These are phyloP conservation scores for Leistus spinibarbis DNA, from an alignment of 2,888 invertebrate species.

Conservation along the genomic window DNA sequence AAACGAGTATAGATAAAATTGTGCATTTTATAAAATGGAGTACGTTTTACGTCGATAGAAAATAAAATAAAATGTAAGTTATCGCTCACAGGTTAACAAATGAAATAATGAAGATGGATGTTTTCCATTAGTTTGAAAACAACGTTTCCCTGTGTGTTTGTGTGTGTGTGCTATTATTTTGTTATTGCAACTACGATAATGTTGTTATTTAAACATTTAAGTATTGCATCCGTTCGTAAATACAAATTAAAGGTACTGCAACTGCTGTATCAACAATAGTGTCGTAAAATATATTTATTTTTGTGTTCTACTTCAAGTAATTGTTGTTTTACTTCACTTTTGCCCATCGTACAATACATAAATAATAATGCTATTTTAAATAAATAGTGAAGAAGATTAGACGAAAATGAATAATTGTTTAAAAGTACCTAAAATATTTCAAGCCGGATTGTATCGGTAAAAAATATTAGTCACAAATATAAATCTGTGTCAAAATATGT, in stretches of 20 bases:
- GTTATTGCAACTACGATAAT: no score
- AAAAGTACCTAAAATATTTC: not conserved
- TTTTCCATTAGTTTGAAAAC: not conserved
- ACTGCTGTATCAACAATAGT: no score
- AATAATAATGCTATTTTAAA: no score
- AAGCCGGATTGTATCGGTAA: not conserved
- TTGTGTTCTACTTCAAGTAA: no score
- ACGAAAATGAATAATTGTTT: not conserved
- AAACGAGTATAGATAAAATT: not conserved
- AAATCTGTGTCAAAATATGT: not conserved
- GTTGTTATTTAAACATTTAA: no score
- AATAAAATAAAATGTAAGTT: not conserved
- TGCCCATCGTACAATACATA: no score
- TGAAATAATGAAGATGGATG: not conserved
- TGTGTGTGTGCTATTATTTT: no score
- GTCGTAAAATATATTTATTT: no score
- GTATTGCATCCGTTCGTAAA: no score
- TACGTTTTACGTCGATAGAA: not conserved
- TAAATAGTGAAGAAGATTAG: no score
- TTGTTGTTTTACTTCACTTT: no score
- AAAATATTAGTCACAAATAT: not conserved
- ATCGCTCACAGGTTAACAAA: not conserved
- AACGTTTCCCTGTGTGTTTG: not conserved
- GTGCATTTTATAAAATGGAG: not conserved
- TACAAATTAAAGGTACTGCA: no score